Conservation (phyloP, 2,113 vertebrate genomes). For the Rana temporaria region DNA sequence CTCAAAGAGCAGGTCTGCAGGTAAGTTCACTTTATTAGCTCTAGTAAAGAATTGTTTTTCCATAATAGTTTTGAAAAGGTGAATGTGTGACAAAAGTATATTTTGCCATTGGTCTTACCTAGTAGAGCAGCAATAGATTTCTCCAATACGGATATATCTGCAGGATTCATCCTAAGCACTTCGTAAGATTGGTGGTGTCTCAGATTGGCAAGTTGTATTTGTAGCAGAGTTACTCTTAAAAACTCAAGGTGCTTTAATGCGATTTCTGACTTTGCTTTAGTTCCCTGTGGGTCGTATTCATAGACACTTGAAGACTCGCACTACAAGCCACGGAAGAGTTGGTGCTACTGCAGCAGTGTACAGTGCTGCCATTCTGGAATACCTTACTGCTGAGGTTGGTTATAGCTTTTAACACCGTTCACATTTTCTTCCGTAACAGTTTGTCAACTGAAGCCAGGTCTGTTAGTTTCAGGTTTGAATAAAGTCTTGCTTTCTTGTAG, state of each 20-base stretch:
- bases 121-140: too few relatives aligned
- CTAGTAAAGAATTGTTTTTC: too few relatives aligned
- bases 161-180: too few relatives aligned
- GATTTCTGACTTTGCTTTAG: slow-evolving; percentile 68
- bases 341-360: slow-evolving; percentile 96
- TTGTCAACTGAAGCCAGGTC: not conserved
- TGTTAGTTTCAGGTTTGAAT: not conserved
- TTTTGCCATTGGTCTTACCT: not conserved
- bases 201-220: too few relatives aligned
- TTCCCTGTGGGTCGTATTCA: slow-evolving; percentile 98
- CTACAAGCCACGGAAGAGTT: slow-evolving; percentile 95
- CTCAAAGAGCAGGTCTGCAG: slow-evolving; percentile 96
- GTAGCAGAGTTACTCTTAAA: too few relatives aligned
- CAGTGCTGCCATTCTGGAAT: slow-evolving; percentile 96
- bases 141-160: too few relatives aligned
- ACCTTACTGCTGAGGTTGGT: slow-evolving; percentile 94
- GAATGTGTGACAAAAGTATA: too few relatives aligned
- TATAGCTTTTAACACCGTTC: not conserved
- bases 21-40: slow-evolving; percentile 65
- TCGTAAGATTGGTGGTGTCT: too few relatives aligned
- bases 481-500: not conserved
- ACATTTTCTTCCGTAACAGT: not conserved
- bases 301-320: slow-evolving; percentile 96
- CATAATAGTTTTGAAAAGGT: too few relatives aligned
- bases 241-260: not conserved